Conservation (phyloP, 2,797 vertebrate species). For the Crypturellus tataupa region DNA sequence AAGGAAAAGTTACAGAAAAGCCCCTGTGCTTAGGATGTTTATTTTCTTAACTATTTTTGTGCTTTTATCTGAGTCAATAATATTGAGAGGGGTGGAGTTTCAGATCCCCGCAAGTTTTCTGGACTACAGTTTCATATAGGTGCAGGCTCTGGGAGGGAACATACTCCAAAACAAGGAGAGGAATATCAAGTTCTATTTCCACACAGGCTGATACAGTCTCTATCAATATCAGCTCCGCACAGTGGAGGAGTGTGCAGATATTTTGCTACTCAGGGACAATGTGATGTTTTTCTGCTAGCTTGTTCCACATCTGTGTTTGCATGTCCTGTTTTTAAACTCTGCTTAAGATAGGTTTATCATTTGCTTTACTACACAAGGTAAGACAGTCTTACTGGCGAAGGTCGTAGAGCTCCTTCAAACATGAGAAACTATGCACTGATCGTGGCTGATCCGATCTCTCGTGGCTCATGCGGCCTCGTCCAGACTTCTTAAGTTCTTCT, state of each 20-base stretch:
- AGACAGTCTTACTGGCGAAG: constrained; percentile 88
- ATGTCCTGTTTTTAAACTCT: background rate
- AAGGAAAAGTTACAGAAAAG: background rate
- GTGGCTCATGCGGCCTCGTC: constrained; percentile 76
- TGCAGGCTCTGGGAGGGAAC: background rate
- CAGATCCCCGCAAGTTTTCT: background rate
- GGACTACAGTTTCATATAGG: background rate
- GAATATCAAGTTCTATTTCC: background rate
- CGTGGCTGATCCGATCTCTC: constrained; percentile 83
- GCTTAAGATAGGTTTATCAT: background rate
- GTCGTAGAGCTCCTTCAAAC: constrained; percentile 93
- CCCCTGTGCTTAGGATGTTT: background rate
- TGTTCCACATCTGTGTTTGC: background rate
- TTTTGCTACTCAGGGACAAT: background rate
- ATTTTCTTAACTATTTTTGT: background rate
- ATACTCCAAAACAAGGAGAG: background rate
- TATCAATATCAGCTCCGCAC: background rate
- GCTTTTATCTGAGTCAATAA: background rate
- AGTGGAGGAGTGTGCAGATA: background rate
- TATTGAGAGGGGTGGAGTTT: background rate
- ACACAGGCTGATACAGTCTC: background rate
- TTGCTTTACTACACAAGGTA: background rate
- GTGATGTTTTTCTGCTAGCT: background rate
- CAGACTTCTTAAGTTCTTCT: constrained; percentile 86
- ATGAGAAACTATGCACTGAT: constrained; percentile 88